Base-by-base conservation (phyloP, 2,113 vertebrate genomes). In the Sinocyclocheilus anshuiensis region DNA sequence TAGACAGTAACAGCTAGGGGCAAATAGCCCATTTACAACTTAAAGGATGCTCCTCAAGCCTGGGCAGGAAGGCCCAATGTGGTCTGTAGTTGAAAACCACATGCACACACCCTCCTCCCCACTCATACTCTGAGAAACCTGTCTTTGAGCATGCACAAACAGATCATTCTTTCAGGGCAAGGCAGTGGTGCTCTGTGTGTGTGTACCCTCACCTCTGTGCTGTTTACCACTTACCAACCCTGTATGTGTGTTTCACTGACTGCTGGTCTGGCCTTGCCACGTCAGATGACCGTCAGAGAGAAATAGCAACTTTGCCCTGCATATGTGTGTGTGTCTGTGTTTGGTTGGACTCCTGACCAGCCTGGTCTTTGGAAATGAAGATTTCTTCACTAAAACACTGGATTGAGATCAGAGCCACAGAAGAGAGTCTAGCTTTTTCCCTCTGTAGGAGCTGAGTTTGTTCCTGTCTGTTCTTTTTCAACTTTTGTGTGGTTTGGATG, bases 91-190 rank as follows among this genome's bases (percentile, higher is more conserved):
- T 72, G 45, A 18, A 69, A 83, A 67, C 63, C 61, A 84, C 72
- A 87, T 87, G 59, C 86, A 85, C 82, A 85, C 83, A 85, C 84
- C 53, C 78, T 77, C 48, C 69, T 33, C 26, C 69, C 13, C 77
- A 76, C 69, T 83, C 36, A 82, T 61, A 86, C 79, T 87, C 75
- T 88, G 87, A 80, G 88, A 81, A 90, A 89, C 72, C 88, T 87
- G 74, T 91, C 89, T 88, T 79, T 84, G 67, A 92, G 84, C 93
- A 16, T 90, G 90, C 90, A 91, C 77, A 69, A 92, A 95, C 94
- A 95, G 90, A 92, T 91, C 88, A 63, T 36, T 85, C 93, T 92
- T 95, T 95, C 94, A 94, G 89, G 88, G 86, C 85, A 90, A 88
- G 89, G 48, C 89, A 84, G 87, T 87, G 83, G 2, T n/a, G 6